Evolutionary conservation across 35 echinoderm and acorn worm genomes (phyloP), one percentile per base, ranked within the genome.

Genomic region (Heliocidaris tuberculata): DNA sequence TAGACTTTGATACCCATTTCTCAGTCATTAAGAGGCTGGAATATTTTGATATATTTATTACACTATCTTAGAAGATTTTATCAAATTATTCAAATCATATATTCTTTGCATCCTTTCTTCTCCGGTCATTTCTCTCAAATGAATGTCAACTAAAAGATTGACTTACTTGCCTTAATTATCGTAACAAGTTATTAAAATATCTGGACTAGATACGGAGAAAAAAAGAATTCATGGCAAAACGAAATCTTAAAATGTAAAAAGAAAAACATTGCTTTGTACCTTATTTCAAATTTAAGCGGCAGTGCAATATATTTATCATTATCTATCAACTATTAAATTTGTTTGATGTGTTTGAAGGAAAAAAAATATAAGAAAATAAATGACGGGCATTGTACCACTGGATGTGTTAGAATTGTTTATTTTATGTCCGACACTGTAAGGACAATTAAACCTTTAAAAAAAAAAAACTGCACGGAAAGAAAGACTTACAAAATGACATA

Each of bases 281-380:
- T 78, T 78, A 78, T 78, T 27, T 78, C 65, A 78, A 78, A 42
- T 42, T 78, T 78, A 78, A 78, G 65, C 27, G 65, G 65, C 65
- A 78, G 65, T 78, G 65, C 65, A 78, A 78, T 78, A 78, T 78
- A 78, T 78, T 78, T 19, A 78, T 78, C 27, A 78, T n/a, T 78
- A 15, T 78, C 65, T 70, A 78, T 78, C 19, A n/a, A 78, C 6
- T n/a, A n/a, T 78, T 24, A 78, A 78, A 78, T 78, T 78, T 78
- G 65, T 78, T 78, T 78, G 65, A 78, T 78, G 65, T 78, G 65
- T 21, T 78, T 78, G 19, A 78, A 78, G 27, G 3, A 71, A 78
- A 78, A n/a, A 21, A 52, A 52, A 8, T 78, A 78, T 78, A 27
- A 78, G 19, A 78, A 0, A 78, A 27, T 78, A 78, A 78, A 78